Evolutionary conservation across 2,888 invertebrate genomes (phyloP), one percentile per base, ranked within the genome.

Genomic region (Caprella mutica): DNA sequence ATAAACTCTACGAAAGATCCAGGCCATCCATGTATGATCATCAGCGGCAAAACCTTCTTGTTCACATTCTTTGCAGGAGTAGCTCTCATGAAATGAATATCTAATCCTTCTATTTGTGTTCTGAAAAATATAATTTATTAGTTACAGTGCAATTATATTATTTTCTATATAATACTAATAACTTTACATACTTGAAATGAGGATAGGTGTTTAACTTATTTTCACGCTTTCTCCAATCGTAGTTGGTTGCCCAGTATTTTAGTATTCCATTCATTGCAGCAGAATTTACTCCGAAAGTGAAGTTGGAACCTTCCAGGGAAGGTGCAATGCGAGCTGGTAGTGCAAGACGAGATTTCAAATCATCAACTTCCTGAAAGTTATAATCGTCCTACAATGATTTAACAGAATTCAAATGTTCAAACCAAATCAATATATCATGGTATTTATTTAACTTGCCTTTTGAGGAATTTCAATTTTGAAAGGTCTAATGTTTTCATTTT

Each of bases 21-120:
- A 0, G 90, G 91, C 90, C 90, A 90, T 21, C 90, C 88, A 67
- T 90, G 89, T 17, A 85, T 70, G 44, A 91, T 56, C 3, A 90
- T 70, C 9, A 91, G 65, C 0, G 89, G 86, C 21, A 50, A 46
- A 8, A 66, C 60, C 27, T 56, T 51, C 17, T 44, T 44, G 8
- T 35, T 39, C 17, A 53, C 59, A 50, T 66, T 75, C 54, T 70
- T 69, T 14, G 62, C 63, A 14, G 55, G 39, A 67, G 80, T 81
- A 0, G 79, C 79, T 68, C 81, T 85, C 52, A 87, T 75, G 70
- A 80, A 91, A 71, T 90, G 89, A 55, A 91, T 77, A 66, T 81
- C 78, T 61, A 85, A 69, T 50, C 85, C 85, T 71, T 85, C 84
- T 66, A 91, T 81, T 56, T 81, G 80, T 0, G 88, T 89, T 48